A percentile compares a stretch with the other conserved stretches of the same genome.
Conservation (phyloP, 1,140 invertebrate species). For the Drosophila nigromelanica region DNA sequence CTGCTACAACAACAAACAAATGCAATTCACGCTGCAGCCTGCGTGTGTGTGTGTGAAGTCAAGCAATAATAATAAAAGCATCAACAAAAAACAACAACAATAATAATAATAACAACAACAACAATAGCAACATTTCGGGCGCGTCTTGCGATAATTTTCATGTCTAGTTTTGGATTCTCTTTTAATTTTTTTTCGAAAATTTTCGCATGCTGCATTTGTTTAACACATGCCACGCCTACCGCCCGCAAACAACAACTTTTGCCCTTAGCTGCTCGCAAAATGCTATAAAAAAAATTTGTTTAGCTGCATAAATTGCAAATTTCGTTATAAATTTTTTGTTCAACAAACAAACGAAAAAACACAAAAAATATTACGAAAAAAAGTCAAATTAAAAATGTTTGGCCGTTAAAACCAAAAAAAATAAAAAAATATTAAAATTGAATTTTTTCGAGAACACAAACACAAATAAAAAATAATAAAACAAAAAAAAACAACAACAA, state of each 20-base stretch:
- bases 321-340: constrained; percentile 36
- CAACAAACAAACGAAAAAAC: constrained; percentile 14
- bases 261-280: constrained; percentile 5
- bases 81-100: constrained; percentile 35
- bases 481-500: constrained; percentile 16
- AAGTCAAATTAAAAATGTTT: constrained; percentile 16
- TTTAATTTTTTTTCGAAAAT: constrained; percentile 6
- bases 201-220: constrained; percentile 6
- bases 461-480: constrained; percentile 7
- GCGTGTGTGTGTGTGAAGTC: constrained; percentile 66
- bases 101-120: constrained; percentile 25
- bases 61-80: constrained; percentile 45
- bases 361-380: neutral
- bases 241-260: constrained; percentile 26
- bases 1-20: constrained; percentile 30
- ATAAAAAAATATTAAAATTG: constrained; percentile 7
- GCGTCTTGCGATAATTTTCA: constrained; percentile 33
- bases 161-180: constrained; percentile 34
- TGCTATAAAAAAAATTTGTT: constrained; percentile 12
- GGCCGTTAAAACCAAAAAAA: constrained; percentile 8
- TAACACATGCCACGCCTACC: constrained; percentile 30
- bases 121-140: constrained; percentile 34
- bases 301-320: constrained; percentile 19
- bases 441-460: constrained; percentile 3
- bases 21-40: constrained; percentile 44